Evolutionary conservation across 35 echinoderm and acorn worm species (phyloP).

Genomic region (Patiria miniata): DNA sequence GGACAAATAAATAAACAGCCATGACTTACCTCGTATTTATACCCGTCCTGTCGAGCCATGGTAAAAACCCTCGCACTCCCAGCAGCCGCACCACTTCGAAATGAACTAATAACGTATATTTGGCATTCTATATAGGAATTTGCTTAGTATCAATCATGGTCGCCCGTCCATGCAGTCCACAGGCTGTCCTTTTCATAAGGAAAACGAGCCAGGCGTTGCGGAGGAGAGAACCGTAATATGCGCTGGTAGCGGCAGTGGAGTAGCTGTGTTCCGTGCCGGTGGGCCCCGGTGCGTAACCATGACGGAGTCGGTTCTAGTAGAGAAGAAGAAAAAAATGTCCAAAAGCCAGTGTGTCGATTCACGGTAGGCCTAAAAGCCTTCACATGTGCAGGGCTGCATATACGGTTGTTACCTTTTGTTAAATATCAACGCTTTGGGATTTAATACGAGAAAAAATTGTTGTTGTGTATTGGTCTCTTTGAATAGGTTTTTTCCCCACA

Average conservation of each 20-base stretch:
- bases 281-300: conserved; percentile 9
- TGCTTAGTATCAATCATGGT: conserved; percentile 14
- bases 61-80: background rate
- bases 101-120: conserved; percentile 21
- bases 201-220: conserved; percentile 25
- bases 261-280: background rate
- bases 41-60: conserved; percentile 7
- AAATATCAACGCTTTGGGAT: too few species aligned
- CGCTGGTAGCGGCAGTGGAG: background rate
- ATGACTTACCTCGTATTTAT: background rate
- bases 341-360: background rate
- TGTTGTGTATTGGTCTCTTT: too few species aligned
- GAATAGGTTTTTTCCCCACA: too few species aligned
- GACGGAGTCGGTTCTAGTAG: too few species aligned
- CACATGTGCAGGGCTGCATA: too few species aligned
- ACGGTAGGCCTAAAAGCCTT: background rate
- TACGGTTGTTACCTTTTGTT: too few species aligned
- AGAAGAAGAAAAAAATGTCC: too few species aligned
- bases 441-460: too few species aligned
- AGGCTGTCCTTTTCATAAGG: background rate
- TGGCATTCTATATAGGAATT: conserved; percentile 3
- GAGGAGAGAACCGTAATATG: background rate
- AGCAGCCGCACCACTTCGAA: background rate
- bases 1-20: background rate
- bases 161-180: background rate